phyloP scores from a whole-genome alignment of 1,140 invertebrate genomes.

The Pogonus chalceus region DNA sequence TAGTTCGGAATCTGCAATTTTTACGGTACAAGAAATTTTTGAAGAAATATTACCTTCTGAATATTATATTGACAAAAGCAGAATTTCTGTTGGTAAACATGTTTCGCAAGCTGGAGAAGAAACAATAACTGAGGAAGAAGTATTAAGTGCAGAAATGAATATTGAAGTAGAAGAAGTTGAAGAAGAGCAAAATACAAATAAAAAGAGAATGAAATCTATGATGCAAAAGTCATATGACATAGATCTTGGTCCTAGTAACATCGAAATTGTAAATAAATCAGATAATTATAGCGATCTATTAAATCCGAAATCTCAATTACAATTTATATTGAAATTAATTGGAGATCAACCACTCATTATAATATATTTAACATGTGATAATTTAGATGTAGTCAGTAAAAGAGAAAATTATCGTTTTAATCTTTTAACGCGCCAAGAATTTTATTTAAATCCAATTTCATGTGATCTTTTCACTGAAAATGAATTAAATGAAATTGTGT shows the following conservation, averaged over 20 bases:
- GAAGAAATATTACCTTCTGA: slow-evolving; percentile 29
- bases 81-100: slow-evolving; percentile 30
- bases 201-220: not conserved
- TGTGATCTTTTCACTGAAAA: not conserved
- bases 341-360: slow-evolving; percentile 39
- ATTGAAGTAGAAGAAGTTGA: not conserved
- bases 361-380: slow-evolving; percentile 41
- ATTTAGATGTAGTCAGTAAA: slow-evolving; percentile 39
- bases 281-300: not conserved
- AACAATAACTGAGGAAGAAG: slow-evolving; percentile 4
- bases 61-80: too few relatives aligned
- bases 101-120: not conserved
- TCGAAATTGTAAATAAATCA: not conserved
- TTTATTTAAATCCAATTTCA: slow-evolving; percentile 21
- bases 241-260: not conserved
- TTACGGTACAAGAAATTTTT: slow-evolving; percentile 35
- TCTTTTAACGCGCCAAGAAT: slow-evolving; percentile 25
- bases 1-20: slow-evolving; percentile 38
- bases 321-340: slow-evolving; percentile 26
- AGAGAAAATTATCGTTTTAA: slow-evolving; percentile 37
- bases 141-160: slow-evolving; percentile 5
- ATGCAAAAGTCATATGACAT: not conserved
- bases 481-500: slow-evolving; percentile 12
- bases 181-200: not conserved
- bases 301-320: slow-evolving; percentile 22